Evolutionary conservation across 2,797 vertebrate genomes (phyloP).

Genomic region (Scleropages formosus): DNA sequence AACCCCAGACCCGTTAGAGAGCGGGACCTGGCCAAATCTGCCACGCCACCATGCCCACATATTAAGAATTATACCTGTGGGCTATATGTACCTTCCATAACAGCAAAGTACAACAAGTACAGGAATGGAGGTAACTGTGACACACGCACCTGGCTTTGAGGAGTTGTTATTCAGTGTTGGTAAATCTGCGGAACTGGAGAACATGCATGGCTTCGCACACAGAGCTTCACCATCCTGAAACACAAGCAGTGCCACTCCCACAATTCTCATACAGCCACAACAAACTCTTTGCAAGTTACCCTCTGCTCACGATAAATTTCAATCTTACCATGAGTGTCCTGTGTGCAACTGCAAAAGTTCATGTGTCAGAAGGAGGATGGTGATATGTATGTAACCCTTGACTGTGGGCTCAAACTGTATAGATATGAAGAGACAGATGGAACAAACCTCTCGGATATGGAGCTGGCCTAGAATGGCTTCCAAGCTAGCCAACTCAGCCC

Average conservation of each 20-base stretch:
- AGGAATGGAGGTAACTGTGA: not conserved
- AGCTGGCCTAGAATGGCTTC: constrained; percentile 72
- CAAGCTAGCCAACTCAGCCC: constrained; percentile 66
- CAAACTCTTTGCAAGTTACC: not conserved
- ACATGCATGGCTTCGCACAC: constrained; percentile 57
- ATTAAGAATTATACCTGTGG: no score
- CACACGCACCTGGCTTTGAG: constrained; percentile 54
- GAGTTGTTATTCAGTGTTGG: constrained; percentile 47
- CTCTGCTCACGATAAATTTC: not conserved
- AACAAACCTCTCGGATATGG: constrained; percentile 60
- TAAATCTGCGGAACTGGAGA: constrained; percentile 53
- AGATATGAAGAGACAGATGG: not conserved
- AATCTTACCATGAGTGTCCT: not conserved
- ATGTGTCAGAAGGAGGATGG: not conserved
- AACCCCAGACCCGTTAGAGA: no score
- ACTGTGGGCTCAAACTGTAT: no score
- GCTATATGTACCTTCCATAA: not conserved
- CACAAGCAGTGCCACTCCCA: not conserved
- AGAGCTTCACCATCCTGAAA: constrained; percentile 50
- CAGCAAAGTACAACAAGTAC: not conserved
- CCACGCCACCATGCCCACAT: no score
- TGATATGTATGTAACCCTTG: not conserved
- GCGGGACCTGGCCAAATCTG: no score
- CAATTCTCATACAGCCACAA: not conserved
- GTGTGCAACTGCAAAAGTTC: not conserved